These are phyloP conservation scores for Platycheirus rosarum DNA, from an alignment of 2,888 invertebrate species.

Conservation along the genomic window DNA sequence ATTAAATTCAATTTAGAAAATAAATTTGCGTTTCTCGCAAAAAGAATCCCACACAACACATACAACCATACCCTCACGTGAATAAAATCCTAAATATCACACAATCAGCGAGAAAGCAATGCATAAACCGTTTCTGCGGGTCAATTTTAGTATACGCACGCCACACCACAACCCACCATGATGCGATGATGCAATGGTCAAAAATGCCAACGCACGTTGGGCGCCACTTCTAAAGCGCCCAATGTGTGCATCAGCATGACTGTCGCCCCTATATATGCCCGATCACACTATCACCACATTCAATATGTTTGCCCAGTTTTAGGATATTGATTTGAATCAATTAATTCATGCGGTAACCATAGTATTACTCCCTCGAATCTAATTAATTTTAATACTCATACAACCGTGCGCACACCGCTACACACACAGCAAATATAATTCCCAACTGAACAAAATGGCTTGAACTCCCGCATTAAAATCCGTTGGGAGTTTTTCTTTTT, in stretches of 20 bases:
- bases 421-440: constrained; percentile 73
- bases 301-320: constrained; percentile 78
- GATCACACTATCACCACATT: constrained; percentile 70
- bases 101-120: constrained; percentile 1
- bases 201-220: constrained; percentile 66
- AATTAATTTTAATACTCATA: constrained; percentile 83
- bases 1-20: constrained; percentile 70
- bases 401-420: constrained; percentile 49
- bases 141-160: constrained; percentile 59
- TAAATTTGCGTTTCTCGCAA: constrained; percentile 40
- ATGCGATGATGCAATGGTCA: constrained; percentile 51
- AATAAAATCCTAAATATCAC: constrained; percentile 38
- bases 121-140: constrained; percentile 53
- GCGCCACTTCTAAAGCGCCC: constrained; percentile 29
- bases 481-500: not conserved
- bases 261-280: constrained; percentile 47
- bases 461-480: constrained; percentile 77
- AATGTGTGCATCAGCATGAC: constrained; percentile 17
- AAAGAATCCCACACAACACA: constrained; percentile 20
- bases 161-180: constrained; percentile 52
- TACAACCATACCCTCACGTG: not conserved
- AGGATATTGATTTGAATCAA: constrained; percentile 83
- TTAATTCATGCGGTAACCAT: constrained; percentile 82
- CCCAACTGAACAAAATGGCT: constrained; percentile 70
- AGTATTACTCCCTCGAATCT: constrained; percentile 82